Conservation (phyloP, 1,140 invertebrate species). For the Eriocheir sinensis region DNA sequence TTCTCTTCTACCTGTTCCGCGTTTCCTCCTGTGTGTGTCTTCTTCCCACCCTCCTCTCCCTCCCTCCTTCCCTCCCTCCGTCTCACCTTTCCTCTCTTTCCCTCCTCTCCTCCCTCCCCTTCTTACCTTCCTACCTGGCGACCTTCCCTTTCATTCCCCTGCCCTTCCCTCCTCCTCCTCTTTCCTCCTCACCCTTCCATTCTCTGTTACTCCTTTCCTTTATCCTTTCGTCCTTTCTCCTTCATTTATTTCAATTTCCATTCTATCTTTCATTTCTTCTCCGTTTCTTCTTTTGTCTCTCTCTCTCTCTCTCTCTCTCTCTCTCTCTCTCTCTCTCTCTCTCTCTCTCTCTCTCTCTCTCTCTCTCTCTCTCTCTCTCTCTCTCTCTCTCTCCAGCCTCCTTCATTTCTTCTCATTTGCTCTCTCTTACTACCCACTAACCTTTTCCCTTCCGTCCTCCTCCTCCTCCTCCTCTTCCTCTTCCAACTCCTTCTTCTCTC, state of each 20-base stretch:
- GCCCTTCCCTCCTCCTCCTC: no score
- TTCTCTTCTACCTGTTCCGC: no score
- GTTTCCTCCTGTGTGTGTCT: no score
- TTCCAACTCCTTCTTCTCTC: no score
- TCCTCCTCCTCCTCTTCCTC: background rate
- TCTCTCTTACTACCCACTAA: background rate
- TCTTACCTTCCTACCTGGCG: no score
- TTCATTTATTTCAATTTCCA: background rate
- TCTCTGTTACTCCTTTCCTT: background rate
- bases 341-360: background rate
- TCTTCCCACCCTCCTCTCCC: no score
- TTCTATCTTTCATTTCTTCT: background rate
- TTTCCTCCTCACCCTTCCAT: no score
- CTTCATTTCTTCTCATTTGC: background rate
- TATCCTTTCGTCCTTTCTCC: background rate
- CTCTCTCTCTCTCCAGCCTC: background rate
- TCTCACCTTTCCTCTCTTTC: no score
- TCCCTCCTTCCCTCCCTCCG: no score
- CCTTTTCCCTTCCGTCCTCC: background rate
- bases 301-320: background rate
- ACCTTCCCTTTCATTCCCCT: no score
- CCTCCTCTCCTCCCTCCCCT: no score
- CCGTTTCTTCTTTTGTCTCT: background rate
- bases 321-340: conserved; percentile 11
- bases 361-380: background rate